These are phyloP conservation scores for Ips nitidus DNA, from an alignment of 1,140 invertebrate species.

Conservation along the genomic window DNA sequence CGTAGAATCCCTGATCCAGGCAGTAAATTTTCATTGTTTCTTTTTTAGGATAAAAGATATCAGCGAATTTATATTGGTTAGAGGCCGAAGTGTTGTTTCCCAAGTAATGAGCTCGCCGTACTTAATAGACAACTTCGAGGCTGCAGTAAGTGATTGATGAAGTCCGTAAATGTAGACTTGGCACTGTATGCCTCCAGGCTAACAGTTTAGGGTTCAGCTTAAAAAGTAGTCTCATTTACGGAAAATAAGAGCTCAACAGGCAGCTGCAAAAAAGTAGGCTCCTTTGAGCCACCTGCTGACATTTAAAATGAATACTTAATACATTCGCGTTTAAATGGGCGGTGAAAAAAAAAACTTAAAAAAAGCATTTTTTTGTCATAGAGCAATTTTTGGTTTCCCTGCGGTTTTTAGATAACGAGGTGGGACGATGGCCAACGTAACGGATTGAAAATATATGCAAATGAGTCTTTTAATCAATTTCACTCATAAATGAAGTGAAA, in stretches of 20 bases:
- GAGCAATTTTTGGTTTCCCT: background rate
- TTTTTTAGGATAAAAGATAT: constrained; percentile 38
- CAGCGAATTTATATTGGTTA: constrained; percentile 41
- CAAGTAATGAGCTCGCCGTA: constrained; percentile 44
- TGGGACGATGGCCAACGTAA: constrained; percentile 7
- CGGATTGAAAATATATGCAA: constrained; percentile 15
- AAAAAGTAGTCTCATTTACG: constrained; percentile 11
- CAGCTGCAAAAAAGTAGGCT: background rate
- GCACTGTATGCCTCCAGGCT: constrained; percentile 40
- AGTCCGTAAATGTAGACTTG: constrained; percentile 46
- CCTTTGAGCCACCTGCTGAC: background rate
- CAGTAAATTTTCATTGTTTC: constrained; percentile 25
- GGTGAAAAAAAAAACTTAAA: too few relatives aligned
- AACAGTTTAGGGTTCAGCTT: constrained; percentile 31
- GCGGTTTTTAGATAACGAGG: constrained; percentile 14
- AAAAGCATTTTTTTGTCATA: too few relatives aligned
- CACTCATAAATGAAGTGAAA: constrained; percentile 2
- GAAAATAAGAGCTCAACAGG: constrained; percentile 35
- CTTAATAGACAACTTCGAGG: constrained; percentile 45
- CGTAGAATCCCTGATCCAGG: constrained; percentile 11
- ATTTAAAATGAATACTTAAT: constrained; percentile 3
- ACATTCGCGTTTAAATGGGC: too few relatives aligned
- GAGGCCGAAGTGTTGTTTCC: constrained; percentile 32
- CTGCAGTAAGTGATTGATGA: constrained; percentile 45
- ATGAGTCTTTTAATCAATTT: constrained; percentile 14